phyloP scores from a whole-genome alignment of 2,888 invertebrate genomes.

The Laothoe populi region DNA sequence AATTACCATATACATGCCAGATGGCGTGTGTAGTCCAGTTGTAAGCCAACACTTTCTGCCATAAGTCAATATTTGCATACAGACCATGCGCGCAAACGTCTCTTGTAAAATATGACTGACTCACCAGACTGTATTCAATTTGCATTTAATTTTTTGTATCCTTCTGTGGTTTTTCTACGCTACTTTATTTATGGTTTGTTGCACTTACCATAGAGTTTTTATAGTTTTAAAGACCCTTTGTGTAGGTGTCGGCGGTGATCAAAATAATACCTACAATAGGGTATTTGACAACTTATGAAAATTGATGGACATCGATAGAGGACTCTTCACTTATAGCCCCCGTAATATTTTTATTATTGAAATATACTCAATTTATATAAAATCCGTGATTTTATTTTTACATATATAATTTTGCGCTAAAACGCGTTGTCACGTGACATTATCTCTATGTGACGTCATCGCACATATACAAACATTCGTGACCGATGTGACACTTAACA shows the following conservation, averaged over 20 bases:
- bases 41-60: not conserved
- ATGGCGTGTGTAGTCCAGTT: slow-evolving; percentile 14
- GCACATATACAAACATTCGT: no score
- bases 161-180: slow-evolving; percentile 9
- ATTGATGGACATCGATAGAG: no score
- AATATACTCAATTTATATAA: no score
- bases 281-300: no score
- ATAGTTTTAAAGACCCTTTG: not conserved
- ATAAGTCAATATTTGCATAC: slow-evolving; percentile 24
- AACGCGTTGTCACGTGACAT: no score
- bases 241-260: not conserved
- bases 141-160: slow-evolving; percentile 18
- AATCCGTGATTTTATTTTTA: no score
- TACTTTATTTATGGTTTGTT: slow-evolving; percentile 15
- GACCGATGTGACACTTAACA: no score
- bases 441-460: no score
- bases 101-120: slow-evolving; percentile 13
- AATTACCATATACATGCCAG: slow-evolving; percentile 17
- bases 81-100: slow-evolving; percentile 8
- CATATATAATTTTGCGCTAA: no score
- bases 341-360: no score
- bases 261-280: not conserved
- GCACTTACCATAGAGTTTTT: not conserved
- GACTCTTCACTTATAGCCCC: no score
- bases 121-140: slow-evolving; percentile 18